A percentile compares a stretch with the other conserved stretches of the same genome.
phyloP scores from a whole-genome alignment of 2,113 vertebrate species.

The Austrofundulus limnaeus region DNA sequence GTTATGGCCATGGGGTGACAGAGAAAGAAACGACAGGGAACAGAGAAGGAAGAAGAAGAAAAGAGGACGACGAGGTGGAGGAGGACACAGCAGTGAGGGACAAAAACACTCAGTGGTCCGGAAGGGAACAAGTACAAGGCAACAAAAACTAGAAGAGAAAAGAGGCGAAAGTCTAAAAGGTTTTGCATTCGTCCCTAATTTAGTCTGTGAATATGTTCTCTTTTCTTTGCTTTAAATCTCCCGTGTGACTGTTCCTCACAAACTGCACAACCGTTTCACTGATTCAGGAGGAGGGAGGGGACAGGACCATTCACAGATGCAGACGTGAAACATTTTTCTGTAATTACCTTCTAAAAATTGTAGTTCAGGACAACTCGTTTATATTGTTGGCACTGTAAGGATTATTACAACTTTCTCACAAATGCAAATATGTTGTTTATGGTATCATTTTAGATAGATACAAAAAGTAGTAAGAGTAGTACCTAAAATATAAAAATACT shows the following conservation, averaged over 20 bases:
- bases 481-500: too few species aligned
- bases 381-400: neutral
- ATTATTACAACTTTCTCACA: neutral
- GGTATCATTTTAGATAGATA: too few species aligned
- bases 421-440: too few species aligned
- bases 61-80: conserved; percentile 28
- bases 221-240: conserved; percentile 42
- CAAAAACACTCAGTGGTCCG: conserved; percentile 48
- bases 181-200: conserved; percentile 62
- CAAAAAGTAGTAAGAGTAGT: too few species aligned
- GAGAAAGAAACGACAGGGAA: conserved; percentile 15
- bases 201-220: conserved; percentile 51
- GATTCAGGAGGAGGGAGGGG: conserved; percentile 44
- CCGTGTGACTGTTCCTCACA: conserved; percentile 60
- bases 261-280: conserved; percentile 66
- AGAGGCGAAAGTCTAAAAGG: conserved; percentile 60
- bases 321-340: conserved; percentile 42
- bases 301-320: conserved; percentile 49
- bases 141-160: conserved; percentile 43
- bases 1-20: conserved; percentile 42
- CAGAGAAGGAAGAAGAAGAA: conserved; percentile 16
- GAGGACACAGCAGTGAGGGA: conserved; percentile 33
- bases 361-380: neutral
- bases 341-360: neutral
- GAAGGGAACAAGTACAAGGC: conserved; percentile 48